phyloP scores from a whole-genome alignment of 2,888 invertebrate species.

The Tuta absoluta region DNA sequence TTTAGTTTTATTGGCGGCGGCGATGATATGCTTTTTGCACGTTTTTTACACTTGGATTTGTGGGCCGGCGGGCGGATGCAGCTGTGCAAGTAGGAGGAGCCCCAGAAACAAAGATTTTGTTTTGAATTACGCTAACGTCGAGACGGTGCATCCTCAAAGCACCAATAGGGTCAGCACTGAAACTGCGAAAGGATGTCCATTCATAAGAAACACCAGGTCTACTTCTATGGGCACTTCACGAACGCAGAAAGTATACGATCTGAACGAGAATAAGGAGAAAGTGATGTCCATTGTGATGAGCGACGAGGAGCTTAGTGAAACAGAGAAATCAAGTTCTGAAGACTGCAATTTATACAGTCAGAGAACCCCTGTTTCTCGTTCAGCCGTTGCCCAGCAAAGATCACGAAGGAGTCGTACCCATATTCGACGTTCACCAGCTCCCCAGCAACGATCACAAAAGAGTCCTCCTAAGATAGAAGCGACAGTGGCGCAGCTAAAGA shows the following conservation, averaged over 20 bases:
- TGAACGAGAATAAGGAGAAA: constrained; percentile 67
- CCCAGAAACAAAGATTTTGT: constrained; percentile 40
- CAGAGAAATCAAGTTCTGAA: constrained; percentile 35
- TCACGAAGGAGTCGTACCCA: constrained; percentile 26
- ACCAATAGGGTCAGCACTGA: constrained; percentile 30
- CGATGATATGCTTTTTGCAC: constrained; percentile 59
- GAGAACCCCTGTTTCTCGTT: background rate
- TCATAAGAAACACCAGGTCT: constrained; percentile 44
- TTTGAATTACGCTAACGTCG: constrained; percentile 50
- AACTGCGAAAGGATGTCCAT: constrained; percentile 35
- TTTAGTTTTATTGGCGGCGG: constrained; percentile 46
- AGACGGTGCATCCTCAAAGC: constrained; percentile 48
- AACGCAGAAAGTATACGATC: constrained; percentile 64
- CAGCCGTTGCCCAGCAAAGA: background rate
- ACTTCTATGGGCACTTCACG: constrained; percentile 50
- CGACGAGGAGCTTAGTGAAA: constrained; percentile 47
- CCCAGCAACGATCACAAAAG: constrained; percentile 25
- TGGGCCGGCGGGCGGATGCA: constrained; percentile 50
- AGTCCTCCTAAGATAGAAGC: constrained; percentile 68
- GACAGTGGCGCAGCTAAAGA: constrained; percentile 59
- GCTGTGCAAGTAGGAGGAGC: constrained; percentile 40
- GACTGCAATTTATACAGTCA: constrained; percentile 11
- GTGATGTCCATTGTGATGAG: constrained; percentile 63
- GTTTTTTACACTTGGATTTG: constrained; percentile 58
- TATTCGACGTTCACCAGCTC: background rate